A percentile compares a stretch with the other conserved stretches of the same genome.
phyloP scores from a whole-genome alignment of 2,888 invertebrate species.

The Elaeidobius kamerunicus region DNA sequence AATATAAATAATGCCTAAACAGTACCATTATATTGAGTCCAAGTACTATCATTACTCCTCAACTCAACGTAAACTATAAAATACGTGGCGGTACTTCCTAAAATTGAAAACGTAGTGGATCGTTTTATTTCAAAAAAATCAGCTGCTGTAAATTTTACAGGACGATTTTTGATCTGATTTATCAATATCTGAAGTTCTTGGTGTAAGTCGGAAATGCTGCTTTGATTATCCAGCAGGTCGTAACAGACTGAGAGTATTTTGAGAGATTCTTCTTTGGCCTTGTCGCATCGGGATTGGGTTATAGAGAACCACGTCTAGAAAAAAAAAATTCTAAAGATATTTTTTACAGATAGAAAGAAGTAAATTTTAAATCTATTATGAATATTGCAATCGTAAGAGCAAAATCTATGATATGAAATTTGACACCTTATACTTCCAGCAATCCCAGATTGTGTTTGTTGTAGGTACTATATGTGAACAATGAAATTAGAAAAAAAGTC shows the following conservation, averaged over 20 bases:
- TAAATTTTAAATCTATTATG: no score
- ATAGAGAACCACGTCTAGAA: slow-evolving; percentile 25
- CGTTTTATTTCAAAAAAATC: slow-evolving; percentile 27
- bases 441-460: no score
- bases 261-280: slow-evolving; percentile 20
- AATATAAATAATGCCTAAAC: no score
- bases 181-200: slow-evolving; percentile 13
- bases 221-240: slow-evolving; percentile 18
- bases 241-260: slow-evolving; percentile 17
- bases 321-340: slow-evolving; percentile 1
- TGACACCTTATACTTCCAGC: no score
- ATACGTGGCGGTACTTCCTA: slow-evolving; percentile 22
- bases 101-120: slow-evolving; percentile 26
- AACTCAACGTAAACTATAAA: slow-evolving; percentile 28
- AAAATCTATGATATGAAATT: no score
- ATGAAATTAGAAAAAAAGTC: no score
- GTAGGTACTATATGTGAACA: no score
- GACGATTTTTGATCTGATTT: slow-evolving; percentile 21
- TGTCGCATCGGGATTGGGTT: slow-evolving; percentile 22
- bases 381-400: no score
- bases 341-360: no score
- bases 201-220: slow-evolving; percentile 8
- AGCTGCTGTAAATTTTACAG: slow-evolving; percentile 24
- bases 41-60: slow-evolving; percentile 22
- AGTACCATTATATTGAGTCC: slow-evolving; percentile 14